Conservation (phyloP, 2,113 vertebrate genomes). For the Pantherophis guttatus region DNA sequence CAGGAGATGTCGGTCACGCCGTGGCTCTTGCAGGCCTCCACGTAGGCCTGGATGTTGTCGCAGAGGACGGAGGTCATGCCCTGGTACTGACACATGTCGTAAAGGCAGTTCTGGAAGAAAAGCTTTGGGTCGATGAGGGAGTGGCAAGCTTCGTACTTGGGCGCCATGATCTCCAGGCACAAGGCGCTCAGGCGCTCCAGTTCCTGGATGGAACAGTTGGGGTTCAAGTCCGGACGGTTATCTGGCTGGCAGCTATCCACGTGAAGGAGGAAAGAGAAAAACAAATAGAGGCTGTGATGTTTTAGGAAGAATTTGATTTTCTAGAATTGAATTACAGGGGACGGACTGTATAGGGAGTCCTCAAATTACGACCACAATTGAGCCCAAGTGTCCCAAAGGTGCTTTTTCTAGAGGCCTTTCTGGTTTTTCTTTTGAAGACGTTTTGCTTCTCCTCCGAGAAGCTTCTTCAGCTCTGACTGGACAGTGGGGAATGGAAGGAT, state of each 20-base stretch:
- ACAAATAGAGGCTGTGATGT: fast-evolving
- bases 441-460: too few relatives aligned
- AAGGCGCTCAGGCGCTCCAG: conserved; percentile 38
- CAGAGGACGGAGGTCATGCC: conserved; percentile 74
- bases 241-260: conserved; percentile 73
- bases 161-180: conserved; percentile 60
- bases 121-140: conserved; percentile 49
- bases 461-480: too few relatives aligned
- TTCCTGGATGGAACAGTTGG: conserved; percentile 62
- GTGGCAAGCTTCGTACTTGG: conserved; percentile 71
- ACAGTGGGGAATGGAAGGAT: too few relatives aligned
- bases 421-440: too few relatives aligned
- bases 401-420: too few relatives aligned
- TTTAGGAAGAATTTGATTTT: background rate
- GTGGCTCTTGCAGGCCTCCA: conserved; percentile 71
- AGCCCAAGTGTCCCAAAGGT: too few relatives aligned
- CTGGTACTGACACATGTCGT: conserved; percentile 77
- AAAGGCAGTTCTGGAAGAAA: conserved; percentile 73
- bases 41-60: conserved; percentile 75
- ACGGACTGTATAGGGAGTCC: too few relatives aligned
- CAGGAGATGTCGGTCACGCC: conserved; percentile 71
- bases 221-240: conserved; percentile 58
- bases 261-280: background rate
- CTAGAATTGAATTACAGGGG: too few relatives aligned
- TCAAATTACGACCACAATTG: too few relatives aligned